These are phyloP conservation scores for Luperina testacea DNA, from an alignment of 2,888 invertebrate genomes.

Conservation along the genomic window DNA sequence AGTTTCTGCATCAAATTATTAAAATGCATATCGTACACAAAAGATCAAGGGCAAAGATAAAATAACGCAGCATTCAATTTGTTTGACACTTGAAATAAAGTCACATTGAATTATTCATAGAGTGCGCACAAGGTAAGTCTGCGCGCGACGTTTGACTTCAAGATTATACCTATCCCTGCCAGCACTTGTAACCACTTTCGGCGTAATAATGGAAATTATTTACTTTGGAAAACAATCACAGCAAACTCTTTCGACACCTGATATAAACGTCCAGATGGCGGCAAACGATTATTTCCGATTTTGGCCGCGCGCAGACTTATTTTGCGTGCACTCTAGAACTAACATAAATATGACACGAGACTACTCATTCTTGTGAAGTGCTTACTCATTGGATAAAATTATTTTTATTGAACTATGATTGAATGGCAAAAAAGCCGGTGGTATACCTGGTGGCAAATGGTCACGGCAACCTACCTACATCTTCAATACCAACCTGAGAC, in stretches of 20 bases:
- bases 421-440: not conserved
- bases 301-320: too few relatives aligned
- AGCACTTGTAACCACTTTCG: too few relatives aligned
- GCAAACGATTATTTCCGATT: too few relatives aligned
- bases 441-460: not conserved
- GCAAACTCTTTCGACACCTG: too few relatives aligned
- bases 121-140: slow-evolving; percentile 5
- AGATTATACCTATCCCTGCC: too few relatives aligned
- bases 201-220: too few relatives aligned
- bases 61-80: slow-evolving; percentile 8
- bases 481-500: not conserved
- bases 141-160: too few relatives aligned
- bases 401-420: slow-evolving; percentile 13
- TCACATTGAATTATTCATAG: slow-evolving; percentile 32
- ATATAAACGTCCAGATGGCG: too few relatives aligned
- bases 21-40: not conserved
- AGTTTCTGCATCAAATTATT: too few relatives aligned
- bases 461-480: not conserved
- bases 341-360: slow-evolving; percentile 3
- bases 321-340: too few relatives aligned
- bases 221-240: too few relatives aligned
- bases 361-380: slow-evolving; percentile 18
- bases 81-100: slow-evolving; percentile 33
- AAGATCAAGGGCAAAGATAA: slow-evolving; percentile 27
- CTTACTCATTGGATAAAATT: not conserved